A percentile compares a stretch with the other conserved stretches of the same genome.
phyloP scores from a whole-genome alignment of 92 coral and sea anemone species.

The Actinernus sp. region DNA sequence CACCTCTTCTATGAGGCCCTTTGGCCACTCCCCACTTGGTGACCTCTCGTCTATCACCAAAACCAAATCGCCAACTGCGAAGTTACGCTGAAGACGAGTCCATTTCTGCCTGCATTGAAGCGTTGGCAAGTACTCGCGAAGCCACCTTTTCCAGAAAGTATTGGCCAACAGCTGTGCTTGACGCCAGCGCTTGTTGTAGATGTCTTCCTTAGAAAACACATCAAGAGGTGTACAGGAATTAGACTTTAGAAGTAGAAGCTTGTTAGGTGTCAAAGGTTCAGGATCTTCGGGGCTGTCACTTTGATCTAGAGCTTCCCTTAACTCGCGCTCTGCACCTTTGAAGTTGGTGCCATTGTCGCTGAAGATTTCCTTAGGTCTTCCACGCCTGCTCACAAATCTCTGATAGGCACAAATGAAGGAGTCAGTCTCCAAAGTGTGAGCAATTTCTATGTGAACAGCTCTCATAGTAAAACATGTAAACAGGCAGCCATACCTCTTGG shows the following conservation, averaged over 20 bases:
- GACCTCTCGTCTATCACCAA: not conserved
- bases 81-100: not conserved
- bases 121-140: not conserved
- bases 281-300: not conserved
- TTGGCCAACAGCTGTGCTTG: not conserved
- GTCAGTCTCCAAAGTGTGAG: conserved; percentile 3
- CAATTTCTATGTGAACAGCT: conserved; percentile 3
- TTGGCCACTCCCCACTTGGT: conserved; percentile 6
- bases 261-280: conserved; percentile 5
- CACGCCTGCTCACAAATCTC: conserved; percentile 11
- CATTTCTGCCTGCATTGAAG: conserved; percentile 1
- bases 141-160: conserved; percentile 6
- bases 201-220: not conserved
- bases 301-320: conserved; percentile 23
- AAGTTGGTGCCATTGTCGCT: conserved; percentile 40
- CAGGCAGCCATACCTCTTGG: not conserved
- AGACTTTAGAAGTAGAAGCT: not conserved
- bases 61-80: conserved; percentile 2
- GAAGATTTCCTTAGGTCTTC: conserved; percentile 11
- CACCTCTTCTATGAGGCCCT: not conserved
- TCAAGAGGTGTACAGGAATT: not conserved
- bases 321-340: conserved; percentile 18
- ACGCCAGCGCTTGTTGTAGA: too few relatives aligned
- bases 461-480: not conserved
- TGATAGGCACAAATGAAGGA: conserved; percentile 7